Percentiles rank a stretch among this genome's conserved stretches.
phyloP scores from a whole-genome alignment of 2,113 vertebrate genomes.

The Phrynosoma platyrhinos region DNA sequence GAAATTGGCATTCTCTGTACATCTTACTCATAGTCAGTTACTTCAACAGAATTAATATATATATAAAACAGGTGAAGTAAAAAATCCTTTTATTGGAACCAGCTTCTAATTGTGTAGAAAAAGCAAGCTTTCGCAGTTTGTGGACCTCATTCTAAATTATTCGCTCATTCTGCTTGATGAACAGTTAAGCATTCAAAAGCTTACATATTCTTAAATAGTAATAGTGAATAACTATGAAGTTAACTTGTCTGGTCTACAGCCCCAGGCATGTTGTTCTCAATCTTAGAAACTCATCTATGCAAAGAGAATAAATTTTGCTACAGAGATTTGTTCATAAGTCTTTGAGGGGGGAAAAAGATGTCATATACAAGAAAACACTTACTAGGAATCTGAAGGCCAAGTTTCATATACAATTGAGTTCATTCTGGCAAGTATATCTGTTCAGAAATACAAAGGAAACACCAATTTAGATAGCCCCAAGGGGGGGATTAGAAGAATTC shows the following conservation, averaged over 20 bases:
- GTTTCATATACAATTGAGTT: neutral
- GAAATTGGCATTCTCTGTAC: neutral
- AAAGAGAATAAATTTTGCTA: neutral
- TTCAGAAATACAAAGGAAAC: neutral
- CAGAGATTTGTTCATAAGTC: neutral
- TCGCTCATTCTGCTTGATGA: neutral
- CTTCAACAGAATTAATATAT: neutral
- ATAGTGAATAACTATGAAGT: no score
- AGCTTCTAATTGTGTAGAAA: neutral
- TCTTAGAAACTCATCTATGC: neutral
- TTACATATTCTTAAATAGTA: neutral
- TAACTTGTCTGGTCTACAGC: neutral
- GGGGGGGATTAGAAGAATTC: neutral
- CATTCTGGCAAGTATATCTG: neutral
- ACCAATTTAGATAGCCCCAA: neutral
- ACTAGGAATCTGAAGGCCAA: neutral
- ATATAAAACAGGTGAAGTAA: constrained; percentile 21
- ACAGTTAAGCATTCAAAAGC: neutral
- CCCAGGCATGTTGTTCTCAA: neutral
- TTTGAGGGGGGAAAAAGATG: neutral
- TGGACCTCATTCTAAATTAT: neutral
- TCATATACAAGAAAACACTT: neutral
- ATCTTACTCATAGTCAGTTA: neutral
- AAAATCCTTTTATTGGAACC: neutral
- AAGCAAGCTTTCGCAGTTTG: neutral